Evolutionary conservation across 2,888 invertebrate species (phyloP), one percentile per base, ranked within the genome.

Genomic region (Sphinx pinastri): DNA sequence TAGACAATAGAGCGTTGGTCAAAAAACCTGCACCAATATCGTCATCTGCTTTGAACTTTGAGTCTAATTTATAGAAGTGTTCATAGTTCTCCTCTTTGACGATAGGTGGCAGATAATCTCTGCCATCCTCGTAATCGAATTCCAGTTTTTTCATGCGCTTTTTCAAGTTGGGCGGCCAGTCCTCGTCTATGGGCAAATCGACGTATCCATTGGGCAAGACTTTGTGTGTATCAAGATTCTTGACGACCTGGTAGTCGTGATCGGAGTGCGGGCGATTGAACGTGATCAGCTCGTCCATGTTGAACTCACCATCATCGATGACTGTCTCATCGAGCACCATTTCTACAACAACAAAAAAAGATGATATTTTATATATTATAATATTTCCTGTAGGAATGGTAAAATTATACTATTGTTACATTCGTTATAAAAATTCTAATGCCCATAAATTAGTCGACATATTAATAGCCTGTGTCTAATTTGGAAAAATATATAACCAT

Each of bases 201-300:
- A 94, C 89, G 87, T 95, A 95, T 0, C 94, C 93, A 25, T 83
- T 84, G 16, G 92, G 84, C 2, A 88, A 82, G 1, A 83, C 72
- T 73, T 88, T 87, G 73, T 74, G 79, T 19, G 80, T 73, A 66
- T 89, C 88, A 70, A 84, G 70, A 78, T 71, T 84, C 85, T 91
- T 92, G 19, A 88, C 87, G n/a, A 91, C 87, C 75, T 92, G 94
- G 86, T 94, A 94, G 70, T 94, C 94, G 82, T 94, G 94, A 81
- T 94, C 94, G 69, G 90, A 88, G 81, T 90, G 93, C 0, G 90
- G 88, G 7, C 92, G 90, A 81, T 88, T 91, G 89, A 95, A 95
- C 12, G 95, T 91, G 78, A 95, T 89, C 83, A 95, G 91, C 79
- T 95, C 95, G 70, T 95, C 95, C 95, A 95, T 94, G 79, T 95